These are phyloP conservation scores for Apotomis betuletana DNA, from an alignment of 2,888 invertebrate genomes.

Conservation along the genomic window DNA sequence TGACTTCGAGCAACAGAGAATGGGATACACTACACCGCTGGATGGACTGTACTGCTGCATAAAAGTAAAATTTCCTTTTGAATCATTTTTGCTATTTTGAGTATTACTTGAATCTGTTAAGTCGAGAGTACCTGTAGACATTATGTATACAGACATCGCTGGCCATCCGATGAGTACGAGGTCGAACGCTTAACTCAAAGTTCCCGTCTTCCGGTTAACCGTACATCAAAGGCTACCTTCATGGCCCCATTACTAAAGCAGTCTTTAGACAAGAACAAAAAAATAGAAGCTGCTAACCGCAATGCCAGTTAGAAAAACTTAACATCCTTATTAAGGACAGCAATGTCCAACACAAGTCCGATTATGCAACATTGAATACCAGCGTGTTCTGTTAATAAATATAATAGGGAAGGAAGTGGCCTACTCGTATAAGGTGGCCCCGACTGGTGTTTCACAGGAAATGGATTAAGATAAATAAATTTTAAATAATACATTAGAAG, in stretches of 20 bases:
- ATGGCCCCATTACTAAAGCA: neutral
- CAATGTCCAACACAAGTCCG: neutral
- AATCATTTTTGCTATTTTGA: too few relatives aligned
- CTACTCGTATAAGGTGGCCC: neutral
- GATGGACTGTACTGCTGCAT: too few relatives aligned
- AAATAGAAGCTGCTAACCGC: neutral
- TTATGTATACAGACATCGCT: too few relatives aligned
- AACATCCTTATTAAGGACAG: neutral
- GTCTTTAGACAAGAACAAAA: neutral
- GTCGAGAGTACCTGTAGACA: too few relatives aligned
- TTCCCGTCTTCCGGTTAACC: neutral
- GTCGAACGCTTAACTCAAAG: neutral
- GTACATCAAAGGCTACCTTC: neutral
- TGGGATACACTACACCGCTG: too few relatives aligned
- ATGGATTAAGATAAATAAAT: slow-evolving; percentile 29
- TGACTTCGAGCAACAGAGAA: too few relatives aligned
- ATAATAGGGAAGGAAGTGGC: neutral
- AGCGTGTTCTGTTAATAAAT: neutral
- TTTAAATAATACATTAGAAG: slow-evolving; percentile 14
- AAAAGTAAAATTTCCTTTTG: too few relatives aligned
- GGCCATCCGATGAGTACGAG: too few relatives aligned
- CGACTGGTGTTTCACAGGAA: slow-evolving; percentile 22
- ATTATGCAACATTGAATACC: neutral
- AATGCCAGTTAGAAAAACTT: neutral
- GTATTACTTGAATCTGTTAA: too few relatives aligned